These are phyloP conservation scores for Paramormyrops kingsleyae DNA, from an alignment of 2,113 vertebrate genomes.

Conservation along the genomic window DNA sequence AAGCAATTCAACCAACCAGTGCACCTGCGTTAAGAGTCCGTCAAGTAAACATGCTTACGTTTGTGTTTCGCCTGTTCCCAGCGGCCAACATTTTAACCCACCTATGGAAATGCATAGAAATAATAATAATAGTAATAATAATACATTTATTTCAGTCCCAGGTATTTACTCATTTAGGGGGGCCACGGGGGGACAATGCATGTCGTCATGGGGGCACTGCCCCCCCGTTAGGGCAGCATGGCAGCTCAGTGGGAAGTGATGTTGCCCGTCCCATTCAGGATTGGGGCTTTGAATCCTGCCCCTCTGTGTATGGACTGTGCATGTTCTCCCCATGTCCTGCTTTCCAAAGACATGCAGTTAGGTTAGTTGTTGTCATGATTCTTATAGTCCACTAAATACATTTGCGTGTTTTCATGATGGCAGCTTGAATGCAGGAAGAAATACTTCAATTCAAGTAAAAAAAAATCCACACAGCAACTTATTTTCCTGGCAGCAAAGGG, in stretches of 20 bases:
- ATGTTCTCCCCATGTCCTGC: background rate
- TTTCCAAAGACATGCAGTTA: background rate
- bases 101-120: background rate
- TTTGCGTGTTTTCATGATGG: background rate
- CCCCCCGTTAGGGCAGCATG: background rate
- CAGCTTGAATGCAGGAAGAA: background rate
- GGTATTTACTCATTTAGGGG: background rate
- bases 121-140: background rate
- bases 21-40: background rate
- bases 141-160: background rate
- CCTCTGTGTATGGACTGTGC: background rate
- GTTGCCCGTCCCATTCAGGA: background rate
- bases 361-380: background rate
- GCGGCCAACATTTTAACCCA: background rate
- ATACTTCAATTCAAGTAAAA: background rate
- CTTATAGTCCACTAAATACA: background rate
- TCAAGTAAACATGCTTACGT: background rate
- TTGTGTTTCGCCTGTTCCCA: background rate
- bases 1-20: background rate
- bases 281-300: background rate
- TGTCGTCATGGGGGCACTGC: no score
- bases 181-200: background rate
- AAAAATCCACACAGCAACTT: background rate
- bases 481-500: background rate
- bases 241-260: background rate